Percentiles rank a stretch among this genome's conserved stretches.
Evolutionary conservation across 2,113 vertebrate genomes (phyloP).

Genomic region (Oreotrochilus melanogaster): DNA sequence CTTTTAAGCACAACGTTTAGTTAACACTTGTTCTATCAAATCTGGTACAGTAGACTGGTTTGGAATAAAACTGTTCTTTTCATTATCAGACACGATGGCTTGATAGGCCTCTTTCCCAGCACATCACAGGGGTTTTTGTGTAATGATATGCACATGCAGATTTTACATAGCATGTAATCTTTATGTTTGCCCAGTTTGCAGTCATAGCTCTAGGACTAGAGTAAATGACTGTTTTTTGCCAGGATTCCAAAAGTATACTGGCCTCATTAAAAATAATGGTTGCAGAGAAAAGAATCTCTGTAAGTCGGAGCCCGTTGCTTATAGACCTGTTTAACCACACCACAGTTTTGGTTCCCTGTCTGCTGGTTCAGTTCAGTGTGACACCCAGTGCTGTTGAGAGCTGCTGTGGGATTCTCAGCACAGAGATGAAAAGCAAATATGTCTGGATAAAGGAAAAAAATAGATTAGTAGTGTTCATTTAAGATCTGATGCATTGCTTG

Average conservation of each 20-base stretch:
- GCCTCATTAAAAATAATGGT: conserved; percentile 76
- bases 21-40: conserved; percentile 68
- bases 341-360: conserved; percentile 48
- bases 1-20: conserved; percentile 67
- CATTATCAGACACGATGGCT: conserved; percentile 51
- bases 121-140: conserved; percentile 4
- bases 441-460: not conserved
- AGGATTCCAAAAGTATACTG: conserved; percentile 69
- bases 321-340: conserved; percentile 41
- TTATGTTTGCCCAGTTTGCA: conserved; percentile 54
- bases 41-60: conserved; percentile 63
- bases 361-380: conserved; percentile 31
- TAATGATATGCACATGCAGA: conserved; percentile 69
- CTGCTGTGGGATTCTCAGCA: conserved; percentile 31
- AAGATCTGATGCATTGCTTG: not conserved
- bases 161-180: conserved; percentile 68
- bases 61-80: conserved; percentile 63
- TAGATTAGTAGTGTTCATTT: not conserved
- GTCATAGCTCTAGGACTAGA: conserved; percentile 69
- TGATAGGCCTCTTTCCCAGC: conserved; percentile 35
- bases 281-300: conserved; percentile 37
- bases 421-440: conserved; percentile 44
- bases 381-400: conserved; percentile 28
- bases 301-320: conserved; percentile 23
- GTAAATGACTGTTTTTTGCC: conserved; percentile 65